Conservation (phyloP, 2,797 vertebrate species). For the Pseudotriccus pelzelni region DNA sequence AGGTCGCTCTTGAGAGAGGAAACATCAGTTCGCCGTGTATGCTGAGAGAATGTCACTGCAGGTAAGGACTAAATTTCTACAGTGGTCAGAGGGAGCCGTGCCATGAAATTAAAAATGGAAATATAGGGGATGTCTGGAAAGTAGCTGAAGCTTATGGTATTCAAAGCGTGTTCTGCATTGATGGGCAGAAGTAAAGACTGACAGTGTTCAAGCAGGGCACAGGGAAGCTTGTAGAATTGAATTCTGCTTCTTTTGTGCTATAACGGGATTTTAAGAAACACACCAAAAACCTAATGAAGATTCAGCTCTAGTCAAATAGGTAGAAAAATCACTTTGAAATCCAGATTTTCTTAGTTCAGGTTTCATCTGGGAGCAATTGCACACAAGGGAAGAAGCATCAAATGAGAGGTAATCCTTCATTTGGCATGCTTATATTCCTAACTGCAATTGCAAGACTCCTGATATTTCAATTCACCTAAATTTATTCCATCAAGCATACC, state of each 20-base stretch:
- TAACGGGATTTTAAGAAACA: background rate
- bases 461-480: constrained; percentile 26
- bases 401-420: constrained; percentile 37
- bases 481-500: constrained; percentile 1
- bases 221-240: background rate
- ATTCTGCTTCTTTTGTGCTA: background rate
- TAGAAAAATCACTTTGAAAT: constrained; percentile 43
- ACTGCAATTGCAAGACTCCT: constrained; percentile 17
- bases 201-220: background rate
- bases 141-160: background rate
- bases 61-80: background rate
- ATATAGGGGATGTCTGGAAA: background rate
- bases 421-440: constrained; percentile 33
- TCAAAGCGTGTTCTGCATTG: background rate
- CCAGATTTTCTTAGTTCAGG: constrained; percentile 12
- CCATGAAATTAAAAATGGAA: background rate
- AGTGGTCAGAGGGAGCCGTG: background rate
- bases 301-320: background rate
- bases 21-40: background rate
- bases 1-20: background rate
- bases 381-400: constrained; percentile 27
- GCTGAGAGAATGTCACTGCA: background rate
- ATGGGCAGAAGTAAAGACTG: background rate
- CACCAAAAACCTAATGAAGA: background rate
- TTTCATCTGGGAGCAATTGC: constrained; percentile 23